Percentiles rank a stretch among this genome's conserved stretches.
Evolutionary conservation across 2,888 invertebrate genomes (phyloP).

Genomic region (Tolmerus cingulatus): DNA sequence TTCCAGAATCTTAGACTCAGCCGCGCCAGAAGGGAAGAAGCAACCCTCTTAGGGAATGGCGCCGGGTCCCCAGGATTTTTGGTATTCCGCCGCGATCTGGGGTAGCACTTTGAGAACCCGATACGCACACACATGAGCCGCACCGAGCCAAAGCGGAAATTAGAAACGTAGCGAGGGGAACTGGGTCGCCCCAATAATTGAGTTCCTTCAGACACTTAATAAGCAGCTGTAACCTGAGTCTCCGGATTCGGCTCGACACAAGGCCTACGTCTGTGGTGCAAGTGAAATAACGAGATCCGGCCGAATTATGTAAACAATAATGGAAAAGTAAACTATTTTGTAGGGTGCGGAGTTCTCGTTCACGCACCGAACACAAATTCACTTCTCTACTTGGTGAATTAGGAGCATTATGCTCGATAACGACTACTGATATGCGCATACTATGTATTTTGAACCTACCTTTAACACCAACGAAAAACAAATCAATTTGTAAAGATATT

Average conservation of each 20-base stretch:
- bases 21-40: neutral
- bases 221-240: neutral
- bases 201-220: neutral
- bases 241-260: neutral
- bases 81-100: neutral
- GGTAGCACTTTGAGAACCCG: neutral
- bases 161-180: neutral
- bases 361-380: neutral
- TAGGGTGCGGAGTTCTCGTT: neutral
- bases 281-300: neutral
- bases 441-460: too few species aligned
- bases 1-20: neutral
- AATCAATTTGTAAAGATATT: too few species aligned
- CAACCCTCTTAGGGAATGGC: conserved; percentile 4
- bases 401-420: neutral
- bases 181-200: neutral
- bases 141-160: neutral
- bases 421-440: too few species aligned
- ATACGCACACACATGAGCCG: neutral
- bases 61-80: neutral
- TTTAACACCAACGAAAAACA: too few species aligned
- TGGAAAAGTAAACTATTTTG: neutral
- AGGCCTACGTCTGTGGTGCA: neutral
- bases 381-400: neutral
- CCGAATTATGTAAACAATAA: neutral